Evolutionary conservation across 2,113 vertebrate genomes (phyloP).

Genomic region (Neodontobutis hainanensis): DNA sequence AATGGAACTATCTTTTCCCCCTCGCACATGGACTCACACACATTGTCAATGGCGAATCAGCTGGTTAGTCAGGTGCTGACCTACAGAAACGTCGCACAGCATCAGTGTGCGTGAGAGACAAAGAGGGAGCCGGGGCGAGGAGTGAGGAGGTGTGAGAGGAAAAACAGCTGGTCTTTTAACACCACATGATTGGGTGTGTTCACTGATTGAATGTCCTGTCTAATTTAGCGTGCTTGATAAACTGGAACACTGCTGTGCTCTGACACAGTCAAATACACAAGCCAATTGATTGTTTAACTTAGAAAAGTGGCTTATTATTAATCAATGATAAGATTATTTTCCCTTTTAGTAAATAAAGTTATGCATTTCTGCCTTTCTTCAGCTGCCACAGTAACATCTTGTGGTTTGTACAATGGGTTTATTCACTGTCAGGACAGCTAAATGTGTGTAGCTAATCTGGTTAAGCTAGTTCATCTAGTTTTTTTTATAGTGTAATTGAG

Average conservation of each 20-base stretch:
- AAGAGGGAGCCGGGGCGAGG: too few species aligned
- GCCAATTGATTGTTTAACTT: slow-evolving; percentile 7
- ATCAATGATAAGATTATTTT: not conserved
- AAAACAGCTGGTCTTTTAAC: slow-evolving; percentile 53
- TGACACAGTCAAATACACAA: not conserved
- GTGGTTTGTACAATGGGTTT: too few species aligned
- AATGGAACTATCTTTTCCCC: not conserved
- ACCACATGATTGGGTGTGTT: slow-evolving; percentile 37
- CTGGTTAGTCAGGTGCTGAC: slow-evolving; percentile 19
- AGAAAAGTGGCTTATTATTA: slow-evolving; percentile 3
- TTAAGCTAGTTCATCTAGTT: too few species aligned
- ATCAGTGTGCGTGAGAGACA: not conserved
- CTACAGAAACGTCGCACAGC: slow-evolving; percentile 7
- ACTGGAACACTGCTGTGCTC: slow-evolving; percentile 32
- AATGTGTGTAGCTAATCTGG: too few species aligned
- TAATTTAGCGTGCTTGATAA: slow-evolving; percentile 51
- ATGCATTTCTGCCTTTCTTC: too few species aligned
- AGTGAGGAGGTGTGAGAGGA: slow-evolving; percentile 21
- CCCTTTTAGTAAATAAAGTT: not conserved
- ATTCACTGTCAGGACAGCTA: too few species aligned
- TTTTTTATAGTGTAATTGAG: too few species aligned
- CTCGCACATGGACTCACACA: not conserved
- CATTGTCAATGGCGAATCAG: slow-evolving; percentile 3
- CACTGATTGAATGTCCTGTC: slow-evolving; percentile 50
- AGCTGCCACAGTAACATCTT: too few species aligned